Evolutionary conservation across 1,140 invertebrate genomes (phyloP), one percentile per base, ranked within the genome.

Genomic region (Druon quercuslanigerum): DNA sequence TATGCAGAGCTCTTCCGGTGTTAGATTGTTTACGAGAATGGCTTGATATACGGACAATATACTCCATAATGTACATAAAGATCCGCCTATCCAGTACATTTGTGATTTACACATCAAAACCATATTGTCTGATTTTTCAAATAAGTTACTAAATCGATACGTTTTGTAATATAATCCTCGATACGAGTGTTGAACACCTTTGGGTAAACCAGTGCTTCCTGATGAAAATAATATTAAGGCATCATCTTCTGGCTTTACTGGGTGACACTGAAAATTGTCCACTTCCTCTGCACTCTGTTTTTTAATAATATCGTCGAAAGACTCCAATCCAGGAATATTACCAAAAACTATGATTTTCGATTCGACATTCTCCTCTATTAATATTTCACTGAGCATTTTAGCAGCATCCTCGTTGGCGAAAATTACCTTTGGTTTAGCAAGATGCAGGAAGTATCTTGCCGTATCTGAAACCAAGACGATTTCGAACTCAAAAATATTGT

Each of bases 401-500:
- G 81, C 75, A 12, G 66, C 77, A 4, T 73, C 51, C 57, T 79
- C 66, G 19, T 83, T 80, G 4, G 81, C 76, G 52, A 91, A 91
- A 9, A 89, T 78, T 13, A 90, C 50, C 76, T 89, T 89, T 9
- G 89, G 88, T n/a, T 78, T 54, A 0, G 82, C 83, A n/a, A 85
- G 75, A 7, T 82, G 81, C 33, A 90, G 54, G 12, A 88, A 76
- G 71, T 88, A 77, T 25, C n/a, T 56, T 19, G 17, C 54, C 17
- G 54, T 19, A 19, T 56, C 54, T 56, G 8, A 12, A 56, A 56
- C 9, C 8, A 8, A 56, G 17, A 19, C 3, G 25, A 33, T 33
- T 33, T 33, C 25, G 25, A 33, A 2, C 25, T 33, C 25, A 4
- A 33, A 25, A 33, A 33, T 33, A 33, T 3, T 33, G 25, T 33